Evolutionary conservation across 2,113 vertebrate genomes (phyloP), one percentile per base, ranked within the genome.

Genomic region (Synchiropus splendidus): DNA sequence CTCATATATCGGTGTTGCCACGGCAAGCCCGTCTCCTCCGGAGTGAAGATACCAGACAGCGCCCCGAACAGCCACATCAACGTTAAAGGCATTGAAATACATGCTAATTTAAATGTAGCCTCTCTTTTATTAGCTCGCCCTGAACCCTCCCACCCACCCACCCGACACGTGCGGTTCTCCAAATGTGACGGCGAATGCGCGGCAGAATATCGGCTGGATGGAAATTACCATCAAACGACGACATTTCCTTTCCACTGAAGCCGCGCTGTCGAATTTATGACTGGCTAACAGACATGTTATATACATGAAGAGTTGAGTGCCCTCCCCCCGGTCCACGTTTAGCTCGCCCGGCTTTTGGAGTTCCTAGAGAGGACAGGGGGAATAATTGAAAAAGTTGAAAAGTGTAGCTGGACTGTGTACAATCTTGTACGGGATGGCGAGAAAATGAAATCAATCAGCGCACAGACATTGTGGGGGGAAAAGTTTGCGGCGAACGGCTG

Each of bases 381-480:
- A 92, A 92, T 96, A 96, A 97, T 95, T 95, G 93, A 92, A 94
- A 93, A 90, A 96, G 95, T 95, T 94, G 93, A 92, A 94, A 93
- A 90, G 85, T 94, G 90, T 87, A 89, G 83, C 82, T 87, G 84
- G 85, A 88, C 89, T 92, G 89, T 94, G 92, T 90, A 93, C 83
- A 88, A 89, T 91, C 91, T 92, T 92, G 88, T 92, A 96, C 89
- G 89, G 87, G 92, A 92, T 94, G 90, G 88, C 90, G 92, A 88
- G 91, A 87, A 96, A 96, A 98, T 98, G 91, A 97, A 91, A 97
- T 95, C 92, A 92, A 97, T 96, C 92, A 92, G 89, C 81, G 79
- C 12, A 80, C 86, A 96, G 94, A 95, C 95, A 92, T 97, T 94
- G 89, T 90, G 90, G 88, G 89, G 90, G 32, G 12, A 30, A 82